Base-by-base conservation (phyloP, 2,888 invertebrate genomes). In the Nemotelus nigrinus region DNA sequence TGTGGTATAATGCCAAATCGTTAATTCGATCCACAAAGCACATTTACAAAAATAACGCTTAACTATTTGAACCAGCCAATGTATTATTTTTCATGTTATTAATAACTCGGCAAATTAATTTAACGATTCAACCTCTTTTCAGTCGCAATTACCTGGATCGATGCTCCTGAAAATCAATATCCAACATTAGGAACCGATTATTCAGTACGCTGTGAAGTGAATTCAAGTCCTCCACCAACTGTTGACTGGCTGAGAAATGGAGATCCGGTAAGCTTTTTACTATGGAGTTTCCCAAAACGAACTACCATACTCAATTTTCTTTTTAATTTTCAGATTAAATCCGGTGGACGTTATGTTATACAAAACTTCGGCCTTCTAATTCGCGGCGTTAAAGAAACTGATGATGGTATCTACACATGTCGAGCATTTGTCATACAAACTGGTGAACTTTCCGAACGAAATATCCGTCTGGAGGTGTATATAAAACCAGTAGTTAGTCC, bases 131-230 rank as follows among this genome's bases (percentile, higher is more conserved):
- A 25, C 25, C 25, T 25, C 25, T 25, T 81, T 82, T 39, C 87
- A 96, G 96, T 94, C 84, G 93, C 94, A 58, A 95, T 97, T 79
- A 94, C 93, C 80, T 95, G 94, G 92, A 92, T 92, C 10, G 93
- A 96, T 85, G 96, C 96, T 0, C 95, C 96, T 55, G 90, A 90
- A 83, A 92, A 93, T 83, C 96, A 97, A 85, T 93, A 90, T 83
- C 94, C 96, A 1, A 93, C 93, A 44, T 90, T 93, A 77, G 93
- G 93, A 47, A 89, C 90, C 81, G 92, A 94, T 83, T 94, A 91
- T 84, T 91, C 91, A 85, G 92, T 97, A 39, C 92, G 91, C 87
- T 97, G 97, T 84, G 92, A 93, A 85, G 96, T 96, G 0, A 91
- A 91, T 79, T 96, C 96, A 0, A 92, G 93, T 85, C 96, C 96